Evolutionary conservation across 2,888 invertebrate genomes (phyloP).

Genomic region (Synanthedon vespiformis): DNA sequence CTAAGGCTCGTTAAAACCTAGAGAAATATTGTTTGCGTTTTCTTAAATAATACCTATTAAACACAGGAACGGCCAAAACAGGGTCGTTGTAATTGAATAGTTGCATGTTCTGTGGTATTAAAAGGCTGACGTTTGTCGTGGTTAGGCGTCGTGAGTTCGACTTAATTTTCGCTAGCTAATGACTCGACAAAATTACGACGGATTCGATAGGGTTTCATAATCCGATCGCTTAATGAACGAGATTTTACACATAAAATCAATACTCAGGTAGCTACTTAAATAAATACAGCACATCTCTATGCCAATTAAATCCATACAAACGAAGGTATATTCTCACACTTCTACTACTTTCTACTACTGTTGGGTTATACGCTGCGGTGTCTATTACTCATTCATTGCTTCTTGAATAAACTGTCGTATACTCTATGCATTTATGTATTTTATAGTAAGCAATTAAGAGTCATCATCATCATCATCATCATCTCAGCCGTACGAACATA

Average conservation of each 20-base stretch:
- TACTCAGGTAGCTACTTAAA: background rate
- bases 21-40: constrained; percentile 10
- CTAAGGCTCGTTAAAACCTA: background rate
- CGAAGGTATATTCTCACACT: too few species aligned
- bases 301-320: too few species aligned
- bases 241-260: constrained; percentile 10
- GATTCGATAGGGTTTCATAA: constrained; percentile 27
- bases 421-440: too few species aligned
- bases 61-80: constrained; percentile 13
- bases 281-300: too few species aligned
- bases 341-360: too few species aligned
- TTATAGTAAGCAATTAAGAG: too few species aligned
- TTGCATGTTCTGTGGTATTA: constrained; percentile 52
- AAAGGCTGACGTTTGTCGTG: constrained; percentile 30
- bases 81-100: constrained; percentile 43
- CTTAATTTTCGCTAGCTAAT: constrained; percentile 47
- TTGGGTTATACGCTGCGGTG: too few species aligned
- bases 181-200: constrained; percentile 32
- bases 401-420: too few species aligned
- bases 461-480: too few species aligned
- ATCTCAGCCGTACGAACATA: too few species aligned
- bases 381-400: too few species aligned
- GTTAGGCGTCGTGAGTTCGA: constrained; percentile 34
- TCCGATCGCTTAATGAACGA: constrained; percentile 23
- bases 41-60: constrained; percentile 7